Evolutionary conservation across 2,888 invertebrate species (phyloP).

Genomic region (Acleris cristana): DNA sequence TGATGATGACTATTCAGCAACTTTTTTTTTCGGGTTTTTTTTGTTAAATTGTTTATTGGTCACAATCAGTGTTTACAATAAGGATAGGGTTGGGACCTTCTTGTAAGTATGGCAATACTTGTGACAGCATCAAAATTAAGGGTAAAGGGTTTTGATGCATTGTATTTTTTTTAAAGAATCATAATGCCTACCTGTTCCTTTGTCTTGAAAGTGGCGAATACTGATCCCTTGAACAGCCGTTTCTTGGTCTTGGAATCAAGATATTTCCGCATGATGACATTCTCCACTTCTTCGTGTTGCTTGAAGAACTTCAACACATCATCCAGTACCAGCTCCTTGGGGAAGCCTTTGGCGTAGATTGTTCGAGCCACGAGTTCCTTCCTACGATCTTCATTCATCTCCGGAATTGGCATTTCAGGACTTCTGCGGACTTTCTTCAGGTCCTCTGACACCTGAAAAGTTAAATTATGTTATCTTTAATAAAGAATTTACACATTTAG

Average conservation of each 20-base stretch:
- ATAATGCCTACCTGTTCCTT: slow-evolving; percentile 84
- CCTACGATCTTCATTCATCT: slow-evolving; percentile 91
- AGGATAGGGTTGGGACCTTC: no score
- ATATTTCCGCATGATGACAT: slow-evolving; percentile 86
- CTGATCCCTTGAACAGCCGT: slow-evolving; percentile 94
- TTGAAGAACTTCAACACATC: slow-evolving; percentile 89
- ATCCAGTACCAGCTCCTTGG: slow-evolving; percentile 87
- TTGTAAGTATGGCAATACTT: no score
- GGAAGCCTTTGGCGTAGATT: slow-evolving; percentile 95
- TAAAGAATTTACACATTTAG: no score
- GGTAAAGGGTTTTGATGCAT: no score
- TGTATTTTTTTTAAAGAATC: neutral
- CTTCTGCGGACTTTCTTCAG: slow-evolving; percentile 89
- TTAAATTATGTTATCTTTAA: slow-evolving; percentile 2
- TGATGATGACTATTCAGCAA: no score
- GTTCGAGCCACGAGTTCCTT: slow-evolving; percentile 90
- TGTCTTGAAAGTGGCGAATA: slow-evolving; percentile 93
- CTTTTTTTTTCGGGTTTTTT: no score
- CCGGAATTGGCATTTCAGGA: slow-evolving; percentile 90
- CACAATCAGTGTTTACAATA: no score
- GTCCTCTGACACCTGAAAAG: slow-evolving; percentile 85
- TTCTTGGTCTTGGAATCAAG: slow-evolving; percentile 86
- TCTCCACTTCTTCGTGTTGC: slow-evolving; percentile 87
- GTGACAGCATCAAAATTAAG: no score
- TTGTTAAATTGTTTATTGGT: no score